Conservation (phyloP, 2,797 vertebrate genomes). For the Botia kubotai region DNA sequence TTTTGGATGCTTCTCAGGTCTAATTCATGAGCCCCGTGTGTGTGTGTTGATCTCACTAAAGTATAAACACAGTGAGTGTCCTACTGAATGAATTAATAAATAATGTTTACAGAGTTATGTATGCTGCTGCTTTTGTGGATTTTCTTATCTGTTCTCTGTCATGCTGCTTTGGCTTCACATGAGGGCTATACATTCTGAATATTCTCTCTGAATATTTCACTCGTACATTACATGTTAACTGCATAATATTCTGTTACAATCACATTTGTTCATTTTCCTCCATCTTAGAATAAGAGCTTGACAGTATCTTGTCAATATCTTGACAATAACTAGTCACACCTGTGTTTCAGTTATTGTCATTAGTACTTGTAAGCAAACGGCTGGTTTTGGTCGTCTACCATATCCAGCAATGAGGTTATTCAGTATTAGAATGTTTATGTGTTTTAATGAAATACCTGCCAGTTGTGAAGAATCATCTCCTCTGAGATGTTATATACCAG, state of each 20-base stretch:
- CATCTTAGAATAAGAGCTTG: no score
- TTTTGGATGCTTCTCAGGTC: background rate
- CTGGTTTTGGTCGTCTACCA: no score
- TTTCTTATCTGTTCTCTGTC: slow-evolving; percentile 48
- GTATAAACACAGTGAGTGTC: slow-evolving; percentile 30
- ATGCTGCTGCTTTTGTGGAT: slow-evolving; percentile 40
- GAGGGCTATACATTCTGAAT: slow-evolving; percentile 36
- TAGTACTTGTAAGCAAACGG: background rate
- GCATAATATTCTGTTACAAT: background rate
- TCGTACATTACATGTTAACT: background rate
- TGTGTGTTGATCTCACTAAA: slow-evolving; percentile 17
- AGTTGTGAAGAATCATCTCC: background rate
- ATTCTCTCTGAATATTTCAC: slow-evolving; percentile 68
- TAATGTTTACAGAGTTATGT: slow-evolving; percentile 44
- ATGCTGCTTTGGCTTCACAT: slow-evolving; percentile 59
- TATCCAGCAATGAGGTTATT: background rate
- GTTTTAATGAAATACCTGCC: background rate
- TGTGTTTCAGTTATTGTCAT: background rate
- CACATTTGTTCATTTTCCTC: background rate
- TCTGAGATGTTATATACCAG: background rate
- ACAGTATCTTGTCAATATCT: background rate
- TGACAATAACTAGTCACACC: no score
- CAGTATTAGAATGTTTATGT: background rate
- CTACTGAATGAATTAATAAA: slow-evolving; percentile 53
- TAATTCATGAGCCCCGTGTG: slow-evolving; percentile 6